A percentile compares a stretch with the other conserved stretches of the same genome.
These are phyloP conservation scores for Cisticola juncidis DNA, from an alignment of 2,113 vertebrate species.

Conservation along the genomic window DNA sequence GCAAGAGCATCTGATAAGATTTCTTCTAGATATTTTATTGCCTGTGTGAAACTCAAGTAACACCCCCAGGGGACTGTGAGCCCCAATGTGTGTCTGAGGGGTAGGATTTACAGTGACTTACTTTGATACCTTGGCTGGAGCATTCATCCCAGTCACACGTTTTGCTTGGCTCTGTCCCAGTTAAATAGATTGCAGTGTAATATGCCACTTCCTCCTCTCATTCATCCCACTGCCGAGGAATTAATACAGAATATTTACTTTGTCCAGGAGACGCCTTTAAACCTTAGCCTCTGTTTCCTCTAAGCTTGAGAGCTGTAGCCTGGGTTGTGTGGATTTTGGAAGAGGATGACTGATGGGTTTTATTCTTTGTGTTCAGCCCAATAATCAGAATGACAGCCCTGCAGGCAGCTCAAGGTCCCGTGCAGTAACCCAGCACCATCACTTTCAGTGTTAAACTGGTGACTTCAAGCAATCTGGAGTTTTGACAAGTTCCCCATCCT, in stretches of 20 bases:
- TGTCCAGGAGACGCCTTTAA: slow-evolving; percentile 25
- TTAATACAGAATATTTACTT: slow-evolving; percentile 52
- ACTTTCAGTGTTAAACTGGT: neutral
- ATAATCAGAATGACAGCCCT: neutral
- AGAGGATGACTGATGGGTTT: neutral
- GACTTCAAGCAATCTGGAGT: neutral
- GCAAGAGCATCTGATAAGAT: neutral
- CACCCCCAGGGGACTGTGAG: neutral
- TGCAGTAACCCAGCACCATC: slow-evolving; percentile 2
- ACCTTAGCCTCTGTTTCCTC: slow-evolving; percentile 9
- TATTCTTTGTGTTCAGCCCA: neutral
- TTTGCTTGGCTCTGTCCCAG: slow-evolving; percentile 40
- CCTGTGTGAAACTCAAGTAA: neutral
- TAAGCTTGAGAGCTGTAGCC: neutral
- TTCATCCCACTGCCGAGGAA: slow-evolving; percentile 33
- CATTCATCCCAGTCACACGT: neutral
- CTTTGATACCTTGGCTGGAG: slow-evolving; percentile 42
- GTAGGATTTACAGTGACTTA: slow-evolving; percentile 22
- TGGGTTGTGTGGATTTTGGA: slow-evolving; percentile 28
- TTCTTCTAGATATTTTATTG: slow-evolving; percentile 5
- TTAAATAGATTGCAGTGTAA: slow-evolving; percentile 23
- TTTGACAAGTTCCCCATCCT: neutral
- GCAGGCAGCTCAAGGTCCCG: neutral
- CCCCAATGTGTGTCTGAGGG: slow-evolving; percentile 4
- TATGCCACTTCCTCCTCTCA: slow-evolving; percentile 36